Conservation (phyloP, 2,888 invertebrate species). For the Hetaerina titia region DNA sequence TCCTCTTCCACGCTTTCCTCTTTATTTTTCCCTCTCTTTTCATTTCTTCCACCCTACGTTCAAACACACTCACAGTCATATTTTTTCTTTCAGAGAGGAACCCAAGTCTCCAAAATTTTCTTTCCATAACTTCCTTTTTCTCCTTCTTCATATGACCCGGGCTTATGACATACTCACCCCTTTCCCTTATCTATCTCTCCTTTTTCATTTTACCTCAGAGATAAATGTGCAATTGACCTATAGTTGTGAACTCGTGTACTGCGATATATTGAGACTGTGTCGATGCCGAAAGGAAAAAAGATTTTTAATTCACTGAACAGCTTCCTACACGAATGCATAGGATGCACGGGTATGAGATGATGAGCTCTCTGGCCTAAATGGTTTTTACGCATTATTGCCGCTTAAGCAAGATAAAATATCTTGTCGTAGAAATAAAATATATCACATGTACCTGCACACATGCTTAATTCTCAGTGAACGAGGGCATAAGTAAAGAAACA, state of each 20-base stretch:
- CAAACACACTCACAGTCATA: not conserved
- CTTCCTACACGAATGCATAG: too few relatives aligned
- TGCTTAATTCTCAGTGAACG: too few relatives aligned
- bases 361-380: too few relatives aligned
- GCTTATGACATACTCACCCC: not conserved
- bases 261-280: not conserved
- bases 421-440: too few relatives aligned
- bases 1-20: not conserved
- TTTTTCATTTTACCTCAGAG: not conserved
- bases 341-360: too few relatives aligned
- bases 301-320: too few relatives aligned
- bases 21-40: not conserved
- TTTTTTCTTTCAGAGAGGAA: not conserved
- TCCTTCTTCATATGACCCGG: not conserved
- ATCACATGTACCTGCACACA: too few relatives aligned
- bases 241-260: not conserved
- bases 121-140: conserved; percentile 14
- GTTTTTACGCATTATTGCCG: too few relatives aligned
- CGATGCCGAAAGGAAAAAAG: too few relatives aligned
- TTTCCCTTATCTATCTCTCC: not conserved
- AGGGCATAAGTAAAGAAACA: too few relatives aligned
- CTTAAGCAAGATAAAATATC: too few relatives aligned
- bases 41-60: not conserved
- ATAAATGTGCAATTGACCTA: not conserved
- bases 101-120: not conserved